Evolutionary conservation across 1,140 invertebrate genomes (phyloP).

Genomic region (Drusus annulatus): DNA sequence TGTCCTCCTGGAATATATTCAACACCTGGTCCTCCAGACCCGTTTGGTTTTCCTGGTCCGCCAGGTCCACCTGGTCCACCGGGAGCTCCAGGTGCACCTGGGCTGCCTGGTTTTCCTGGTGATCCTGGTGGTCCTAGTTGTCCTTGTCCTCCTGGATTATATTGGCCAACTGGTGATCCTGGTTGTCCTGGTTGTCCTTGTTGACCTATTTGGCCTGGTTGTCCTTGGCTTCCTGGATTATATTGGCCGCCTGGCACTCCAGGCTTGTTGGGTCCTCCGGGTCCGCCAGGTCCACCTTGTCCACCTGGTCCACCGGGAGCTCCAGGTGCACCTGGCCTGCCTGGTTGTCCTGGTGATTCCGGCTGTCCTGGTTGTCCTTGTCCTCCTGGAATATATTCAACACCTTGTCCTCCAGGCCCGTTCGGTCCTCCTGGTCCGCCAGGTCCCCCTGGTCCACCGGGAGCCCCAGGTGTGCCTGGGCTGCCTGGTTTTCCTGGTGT

Average conservation of each 20-base stretch:
- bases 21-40: slow-evolving; percentile 3
- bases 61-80: background rate
- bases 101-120: slow-evolving; percentile 10
- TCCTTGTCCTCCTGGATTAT: slow-evolving; percentile 18
- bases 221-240: slow-evolving; percentile 15
- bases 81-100: slow-evolving; percentile 27
- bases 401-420: background rate
- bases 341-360: slow-evolving; percentile 36
- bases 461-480: slow-evolving; percentile 57
- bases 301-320: background rate
- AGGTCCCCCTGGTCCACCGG: background rate
- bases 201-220: background rate
- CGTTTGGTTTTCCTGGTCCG: slow-evolving; percentile 26
- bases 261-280: background rate
- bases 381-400: slow-evolving; percentile 16
- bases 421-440: slow-evolving; percentile 11
- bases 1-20: slow-evolving; percentile 51
- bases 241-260: slow-evolving; percentile 3
- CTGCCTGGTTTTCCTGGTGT: background rate
- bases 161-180: background rate
- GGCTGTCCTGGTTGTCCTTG: slow-evolving; percentile 29
- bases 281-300: background rate
- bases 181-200: slow-evolving; percentile 18
- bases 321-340: slow-evolving; percentile 10
- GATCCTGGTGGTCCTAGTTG: slow-evolving; percentile 6